Evolutionary conservation across 1,140 invertebrate genomes (phyloP).

Genomic region (Agraylea sexmaculata): DNA sequence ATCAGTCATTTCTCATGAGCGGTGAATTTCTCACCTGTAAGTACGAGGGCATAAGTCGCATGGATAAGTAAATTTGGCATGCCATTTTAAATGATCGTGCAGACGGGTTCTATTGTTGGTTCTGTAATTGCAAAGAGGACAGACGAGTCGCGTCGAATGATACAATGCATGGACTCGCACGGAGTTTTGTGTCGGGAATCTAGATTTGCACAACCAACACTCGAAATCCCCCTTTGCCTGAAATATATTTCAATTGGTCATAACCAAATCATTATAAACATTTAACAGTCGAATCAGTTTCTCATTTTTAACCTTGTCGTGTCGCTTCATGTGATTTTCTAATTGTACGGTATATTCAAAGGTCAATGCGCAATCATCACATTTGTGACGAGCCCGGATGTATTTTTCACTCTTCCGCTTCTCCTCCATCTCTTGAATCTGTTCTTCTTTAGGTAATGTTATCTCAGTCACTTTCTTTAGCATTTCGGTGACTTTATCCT

Average conservation of each 20-base stretch:
- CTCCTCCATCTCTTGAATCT: conserved; percentile 23
- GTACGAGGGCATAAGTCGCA: conserved; percentile 9
- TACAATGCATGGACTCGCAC: conserved; percentile 8
- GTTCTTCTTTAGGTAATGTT: conserved; percentile 25
- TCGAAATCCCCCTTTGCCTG: conserved; percentile 9
- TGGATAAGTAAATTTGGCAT: conserved; percentile 11
- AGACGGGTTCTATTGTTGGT: conserved; percentile 9
- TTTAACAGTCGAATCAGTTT: neutral
- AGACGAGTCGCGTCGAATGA: conserved; percentile 13
- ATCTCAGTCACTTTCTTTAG: conserved; percentile 10
- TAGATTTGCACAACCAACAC: conserved; percentile 14
- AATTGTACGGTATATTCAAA: conserved; percentile 27
- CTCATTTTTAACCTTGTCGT: conserved; percentile 25
- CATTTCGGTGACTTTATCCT: no score
- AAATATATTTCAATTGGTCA: no score
- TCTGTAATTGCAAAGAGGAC: conserved; percentile 9
- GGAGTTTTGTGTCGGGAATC: conserved; percentile 8
- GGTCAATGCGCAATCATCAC: conserved; percentile 27
- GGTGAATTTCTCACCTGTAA: conserved; percentile 10
- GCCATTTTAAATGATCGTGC: conserved; percentile 17
- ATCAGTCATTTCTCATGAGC: neutral
- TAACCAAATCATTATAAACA: neutral
- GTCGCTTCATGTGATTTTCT: conserved; percentile 30
- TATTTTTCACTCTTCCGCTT: conserved; percentile 24
- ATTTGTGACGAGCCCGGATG: conserved; percentile 24